phyloP scores from a whole-genome alignment of 2,797 vertebrate genomes.

The Sebastiscus tertius region DNA sequence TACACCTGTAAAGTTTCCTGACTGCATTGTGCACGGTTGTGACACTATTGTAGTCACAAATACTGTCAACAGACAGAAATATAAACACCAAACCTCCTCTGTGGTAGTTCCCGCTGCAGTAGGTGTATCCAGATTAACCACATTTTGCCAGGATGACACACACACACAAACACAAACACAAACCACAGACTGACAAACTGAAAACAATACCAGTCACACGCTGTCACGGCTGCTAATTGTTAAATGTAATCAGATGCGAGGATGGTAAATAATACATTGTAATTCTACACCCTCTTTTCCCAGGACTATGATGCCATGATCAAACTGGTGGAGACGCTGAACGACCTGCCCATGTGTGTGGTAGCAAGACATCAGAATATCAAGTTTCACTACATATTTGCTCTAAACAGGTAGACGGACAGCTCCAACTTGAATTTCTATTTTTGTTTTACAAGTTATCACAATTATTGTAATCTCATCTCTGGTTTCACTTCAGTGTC shows the following conservation, averaged over 20 bases:
- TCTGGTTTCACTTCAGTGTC: background rate
- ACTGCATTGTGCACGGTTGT: too few relatives aligned
- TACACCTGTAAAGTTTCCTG: too few relatives aligned
- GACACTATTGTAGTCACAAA: too few relatives aligned
- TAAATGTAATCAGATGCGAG: background rate
- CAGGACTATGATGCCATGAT: conserved; percentile 91
- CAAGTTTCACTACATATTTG: conserved; percentile 94
- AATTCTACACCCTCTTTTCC: conserved; percentile 31
- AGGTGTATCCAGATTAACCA: too few relatives aligned
- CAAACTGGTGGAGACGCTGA: conserved; percentile 89
- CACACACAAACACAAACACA: background rate
- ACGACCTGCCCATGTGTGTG: conserved; percentile 86
- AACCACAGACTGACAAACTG: background rate
- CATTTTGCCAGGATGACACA: background rate
- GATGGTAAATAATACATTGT: conserved; percentile 39
- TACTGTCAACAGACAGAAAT: too few relatives aligned
- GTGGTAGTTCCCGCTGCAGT: too few relatives aligned
- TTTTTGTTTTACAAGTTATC: background rate
- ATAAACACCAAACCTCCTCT: too few relatives aligned
- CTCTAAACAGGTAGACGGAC: conserved; percentile 87
- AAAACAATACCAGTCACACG: background rate
- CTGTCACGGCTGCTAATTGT: background rate
- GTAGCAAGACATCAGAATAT: conserved; percentile 88
- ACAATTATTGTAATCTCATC: background rate
- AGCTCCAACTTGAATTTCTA: background rate